phyloP scores from a whole-genome alignment of 2,888 invertebrate species.

The Dolomedes plantarius region DNA sequence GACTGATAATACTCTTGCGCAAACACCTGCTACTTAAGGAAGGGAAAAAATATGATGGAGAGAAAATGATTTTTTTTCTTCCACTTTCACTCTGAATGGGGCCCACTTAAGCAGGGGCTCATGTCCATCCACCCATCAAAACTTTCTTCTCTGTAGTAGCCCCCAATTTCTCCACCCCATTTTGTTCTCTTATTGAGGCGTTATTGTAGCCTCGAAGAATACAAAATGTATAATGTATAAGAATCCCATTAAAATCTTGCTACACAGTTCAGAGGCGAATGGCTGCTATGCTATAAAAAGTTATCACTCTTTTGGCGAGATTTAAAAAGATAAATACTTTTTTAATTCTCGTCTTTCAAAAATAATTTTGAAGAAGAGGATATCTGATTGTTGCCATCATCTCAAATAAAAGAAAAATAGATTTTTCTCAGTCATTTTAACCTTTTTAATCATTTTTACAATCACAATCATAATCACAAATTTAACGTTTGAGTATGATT shows the following conservation, averaged over 20 bases:
- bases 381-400: no score
- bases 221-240: slow-evolving; percentile 29
- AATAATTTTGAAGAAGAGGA: no score
- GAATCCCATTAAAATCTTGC: neutral
- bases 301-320: neutral
- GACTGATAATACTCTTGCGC: neutral
- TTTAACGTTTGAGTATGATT: no score
- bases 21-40: slow-evolving; percentile 12
- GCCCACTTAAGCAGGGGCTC: slow-evolving; percentile 1
- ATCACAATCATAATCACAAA: no score
- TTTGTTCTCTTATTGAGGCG: slow-evolving; percentile 23
- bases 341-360: no score
- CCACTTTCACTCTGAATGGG: slow-evolving; percentile 21
- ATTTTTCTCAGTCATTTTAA: no score
- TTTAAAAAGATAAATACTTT: no score
- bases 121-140: slow-evolving; percentile 14
- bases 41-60: neutral
- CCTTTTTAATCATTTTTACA: no score
- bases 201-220: neutral
- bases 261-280: neutral
- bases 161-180: neutral
- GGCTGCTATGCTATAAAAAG: neutral
- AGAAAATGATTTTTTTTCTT: neutral
- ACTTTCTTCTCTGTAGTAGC: neutral
- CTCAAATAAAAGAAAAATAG: no score